Evolutionary conservation across 2,113 vertebrate genomes (phyloP).

Genomic region (Nibea coibor): DNA sequence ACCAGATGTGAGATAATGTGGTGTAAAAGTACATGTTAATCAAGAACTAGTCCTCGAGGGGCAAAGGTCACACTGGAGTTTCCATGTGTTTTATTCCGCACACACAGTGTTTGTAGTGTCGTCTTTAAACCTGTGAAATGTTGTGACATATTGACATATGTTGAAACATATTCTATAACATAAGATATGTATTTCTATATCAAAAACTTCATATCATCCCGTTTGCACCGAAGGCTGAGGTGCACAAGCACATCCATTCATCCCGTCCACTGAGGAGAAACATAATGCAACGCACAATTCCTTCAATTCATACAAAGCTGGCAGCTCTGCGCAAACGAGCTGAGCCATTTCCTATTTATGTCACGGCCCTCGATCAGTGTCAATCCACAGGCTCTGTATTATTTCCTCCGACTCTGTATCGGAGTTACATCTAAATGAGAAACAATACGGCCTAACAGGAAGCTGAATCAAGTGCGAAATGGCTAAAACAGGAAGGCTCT

Average conservation of each 20-base stretch:
- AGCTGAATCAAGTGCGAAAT: constrained; percentile 53
- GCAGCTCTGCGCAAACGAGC: constrained; percentile 38
- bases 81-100: not conserved
- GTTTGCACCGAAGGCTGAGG: constrained; percentile 25
- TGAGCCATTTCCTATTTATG: constrained; percentile 56
- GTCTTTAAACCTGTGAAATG: fast-evolving
- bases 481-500: constrained; percentile 66
- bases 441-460: constrained; percentile 63
- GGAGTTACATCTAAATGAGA: constrained; percentile 59
- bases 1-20: not conserved
- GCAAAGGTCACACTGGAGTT: not conserved
- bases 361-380: constrained; percentile 23
- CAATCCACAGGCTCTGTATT: constrained; percentile 27
- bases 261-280: constrained; percentile 52
- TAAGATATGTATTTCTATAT: constrained; percentile 1
- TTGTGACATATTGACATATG: too few species aligned
- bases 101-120: not conserved
- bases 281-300: constrained; percentile 66
- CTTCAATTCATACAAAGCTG: constrained; percentile 66
- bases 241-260: constrained; percentile 71
- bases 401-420: constrained; percentile 44
- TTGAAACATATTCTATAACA: not conserved
- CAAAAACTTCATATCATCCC: constrained; percentile 28
- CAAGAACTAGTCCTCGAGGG: not conserved
- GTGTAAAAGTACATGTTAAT: not conserved